These are phyloP conservation scores for Nemotelus nigrinus DNA, from an alignment of 2,888 invertebrate genomes.

Conservation along the genomic window DNA sequence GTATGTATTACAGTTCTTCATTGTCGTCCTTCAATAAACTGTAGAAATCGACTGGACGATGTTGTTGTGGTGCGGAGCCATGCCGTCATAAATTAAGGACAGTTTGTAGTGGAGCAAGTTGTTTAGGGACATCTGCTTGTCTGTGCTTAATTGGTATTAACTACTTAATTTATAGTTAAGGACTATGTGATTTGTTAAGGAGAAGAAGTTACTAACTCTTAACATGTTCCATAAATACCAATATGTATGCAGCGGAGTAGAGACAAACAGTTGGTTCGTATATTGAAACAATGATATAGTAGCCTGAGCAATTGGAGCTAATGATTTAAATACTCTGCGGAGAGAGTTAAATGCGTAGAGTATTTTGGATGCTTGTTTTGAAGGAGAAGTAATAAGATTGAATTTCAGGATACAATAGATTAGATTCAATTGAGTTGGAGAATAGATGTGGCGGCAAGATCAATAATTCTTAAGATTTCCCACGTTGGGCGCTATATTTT, in stretches of 20 bases:
- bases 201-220: constrained; percentile 54
- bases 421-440: too few relatives aligned
- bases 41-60: background rate
- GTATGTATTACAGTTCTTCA: background rate
- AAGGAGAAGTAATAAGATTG: background rate
- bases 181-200: constrained; percentile 62
- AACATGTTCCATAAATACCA: constrained; percentile 51
- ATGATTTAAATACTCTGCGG: constrained; percentile 35
- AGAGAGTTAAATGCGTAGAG: background rate
- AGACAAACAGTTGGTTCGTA: background rate
- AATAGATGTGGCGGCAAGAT: too few relatives aligned
- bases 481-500: too few relatives aligned
- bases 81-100: constrained; percentile 57
- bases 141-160: constrained; percentile 64
- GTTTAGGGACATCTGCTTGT: constrained; percentile 60
- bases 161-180: constrained; percentile 62
- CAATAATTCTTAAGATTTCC: too few relatives aligned
- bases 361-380: background rate
- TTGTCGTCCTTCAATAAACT: constrained; percentile 11
- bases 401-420: background rate
- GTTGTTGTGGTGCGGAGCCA: constrained; percentile 46
- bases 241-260: background rate
- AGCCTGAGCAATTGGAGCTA: background rate
- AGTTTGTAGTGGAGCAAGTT: constrained; percentile 57
- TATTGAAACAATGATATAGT: constrained; percentile 36